These are phyloP conservation scores for Tinea pellionella DNA, from an alignment of 2,888 invertebrate genomes.

Conservation along the genomic window DNA sequence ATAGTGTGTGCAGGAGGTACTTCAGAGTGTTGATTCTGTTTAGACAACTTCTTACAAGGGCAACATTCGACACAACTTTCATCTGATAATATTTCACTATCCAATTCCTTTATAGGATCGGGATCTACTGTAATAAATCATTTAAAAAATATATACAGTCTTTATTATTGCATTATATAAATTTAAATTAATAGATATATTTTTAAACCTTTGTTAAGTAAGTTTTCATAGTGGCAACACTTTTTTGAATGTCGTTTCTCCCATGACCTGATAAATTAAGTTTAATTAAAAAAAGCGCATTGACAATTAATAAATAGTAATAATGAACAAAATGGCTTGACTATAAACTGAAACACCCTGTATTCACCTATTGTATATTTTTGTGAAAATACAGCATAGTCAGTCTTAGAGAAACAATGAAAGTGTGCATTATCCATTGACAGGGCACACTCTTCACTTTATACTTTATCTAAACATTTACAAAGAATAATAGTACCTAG, in stretches of 20 bases:
- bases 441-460: no score
- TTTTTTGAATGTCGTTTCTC: conserved; percentile 40
- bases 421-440: no score
- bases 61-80: background rate
- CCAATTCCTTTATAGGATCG: background rate
- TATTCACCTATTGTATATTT: no score
- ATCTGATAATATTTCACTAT: background rate
- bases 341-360: no score
- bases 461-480: no score
- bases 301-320: no score
- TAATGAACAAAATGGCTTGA: no score
- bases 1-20: no score
- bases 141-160: background rate
- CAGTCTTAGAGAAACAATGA: no score
- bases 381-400: no score
- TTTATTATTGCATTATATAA: background rate
- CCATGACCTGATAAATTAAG: conserved; percentile 35
- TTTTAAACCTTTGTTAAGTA: background rate
- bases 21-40: no score
- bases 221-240: background rate
- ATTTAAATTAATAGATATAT: background rate
- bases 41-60: background rate
- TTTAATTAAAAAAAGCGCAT: no score
- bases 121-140: background rate
- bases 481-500: conserved; percentile 29